Base-by-base conservation (phyloP, 2,113 vertebrate species). In the Crocuta crocuta region DNA sequence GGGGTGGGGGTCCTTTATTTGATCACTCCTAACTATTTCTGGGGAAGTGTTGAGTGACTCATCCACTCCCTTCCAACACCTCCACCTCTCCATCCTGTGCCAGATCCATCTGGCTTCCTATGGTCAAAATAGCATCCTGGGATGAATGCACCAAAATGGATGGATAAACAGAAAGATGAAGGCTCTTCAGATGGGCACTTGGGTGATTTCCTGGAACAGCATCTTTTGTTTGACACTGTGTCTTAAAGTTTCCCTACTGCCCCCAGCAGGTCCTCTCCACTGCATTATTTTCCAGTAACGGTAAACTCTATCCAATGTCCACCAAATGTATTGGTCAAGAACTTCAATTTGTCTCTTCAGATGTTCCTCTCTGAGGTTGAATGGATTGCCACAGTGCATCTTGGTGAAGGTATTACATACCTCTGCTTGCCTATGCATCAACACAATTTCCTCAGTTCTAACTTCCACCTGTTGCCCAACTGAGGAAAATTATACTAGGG, bases 31-130 rank as follows among this genome's bases (percentile, higher is more conserved):
- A 48, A 70, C 53, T 24, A 7, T 71, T 83, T 68, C 86, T 17
- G 43, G 63, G 83, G 70, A 89, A 84, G 48, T 15, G 71, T 11
- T n/a, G n/a, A 86, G 48, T 89, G 92, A 92, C 48, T 96, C 92
- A 76, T 26, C 73, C 31, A 7, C 74, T 74, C 53, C 68, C 48
- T 78, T 79, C 50, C 45, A 79, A 73, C 85, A 73, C 61, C 21
- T 28, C 93, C 71, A 89, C 45, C 89, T 74, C 63, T 89, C 79
- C 70, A 26, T 96, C 93, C 55, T 96, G 63, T 74, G 81, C 78
- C 74, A 73, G 55, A 92, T 65, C 94, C 86, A 89, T 93, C 96
- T 95, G 92, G 78, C 79, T 96, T 93, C 61, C 89, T 19, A 12
- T 15, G 73, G 82, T 45, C 94, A 79, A 97, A 96, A 92, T 86